Conservation (phyloP, 2,113 vertebrate species). For the Zapornia atra region DNA sequence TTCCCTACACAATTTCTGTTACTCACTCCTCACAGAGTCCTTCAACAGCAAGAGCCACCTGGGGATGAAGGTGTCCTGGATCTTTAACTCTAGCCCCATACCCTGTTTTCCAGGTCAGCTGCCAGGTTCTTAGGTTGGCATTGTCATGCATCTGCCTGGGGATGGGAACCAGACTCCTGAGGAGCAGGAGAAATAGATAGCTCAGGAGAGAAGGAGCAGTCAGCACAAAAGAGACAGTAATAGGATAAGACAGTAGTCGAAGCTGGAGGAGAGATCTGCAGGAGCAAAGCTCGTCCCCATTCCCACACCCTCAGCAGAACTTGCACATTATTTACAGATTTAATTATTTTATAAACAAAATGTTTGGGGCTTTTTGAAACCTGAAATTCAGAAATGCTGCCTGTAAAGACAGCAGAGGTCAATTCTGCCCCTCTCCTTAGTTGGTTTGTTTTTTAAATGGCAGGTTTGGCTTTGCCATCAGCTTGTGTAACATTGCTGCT, state of each 20-base stretch:
- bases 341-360: not conserved
- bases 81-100: not conserved
- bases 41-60: not conserved
- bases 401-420: fast-evolving
- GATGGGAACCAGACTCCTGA: not conserved
- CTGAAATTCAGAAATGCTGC: not conserved
- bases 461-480: not conserved
- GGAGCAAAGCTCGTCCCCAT: not conserved
- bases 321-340: not conserved
- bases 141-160: not conserved
- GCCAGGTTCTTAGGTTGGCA: not conserved
- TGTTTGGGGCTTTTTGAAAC: not conserved
- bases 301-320: not conserved
- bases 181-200: not conserved
- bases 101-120: not conserved
- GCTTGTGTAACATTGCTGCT: not conserved
- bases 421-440: not conserved
- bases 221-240: not conserved
- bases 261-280: not conserved
- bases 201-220: not conserved
- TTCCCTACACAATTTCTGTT: not conserved
- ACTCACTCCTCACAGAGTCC: not conserved
- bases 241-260: not conserved
- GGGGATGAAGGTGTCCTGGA: not conserved
- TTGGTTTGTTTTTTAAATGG: not conserved